These are phyloP conservation scores for Podocnemis expansa DNA, from an alignment of 2,113 vertebrate species.

Conservation along the genomic window DNA sequence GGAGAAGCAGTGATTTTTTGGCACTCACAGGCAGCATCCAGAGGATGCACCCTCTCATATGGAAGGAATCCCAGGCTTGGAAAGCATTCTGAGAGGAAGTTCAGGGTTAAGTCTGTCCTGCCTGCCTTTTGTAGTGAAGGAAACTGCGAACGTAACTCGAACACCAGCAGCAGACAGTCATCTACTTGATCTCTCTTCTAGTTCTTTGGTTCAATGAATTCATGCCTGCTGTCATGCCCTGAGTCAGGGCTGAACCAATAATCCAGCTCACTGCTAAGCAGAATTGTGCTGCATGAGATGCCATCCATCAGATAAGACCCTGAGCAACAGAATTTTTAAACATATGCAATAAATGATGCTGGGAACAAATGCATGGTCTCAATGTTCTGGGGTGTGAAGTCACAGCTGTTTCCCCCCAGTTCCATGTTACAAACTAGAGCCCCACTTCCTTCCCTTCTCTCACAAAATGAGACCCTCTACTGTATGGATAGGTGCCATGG, in stretches of 20 bases:
- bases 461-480: not conserved
- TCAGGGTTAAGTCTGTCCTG: not conserved
- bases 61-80: not conserved
- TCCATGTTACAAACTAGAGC: constrained; percentile 1
- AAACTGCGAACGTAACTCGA: not conserved
- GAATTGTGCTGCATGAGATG: not conserved
- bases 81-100: not conserved
- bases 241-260: not conserved
- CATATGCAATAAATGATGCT: not conserved
- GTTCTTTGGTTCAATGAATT: not conserved
- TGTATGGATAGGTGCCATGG: not conserved
- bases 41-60: not conserved
- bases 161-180: rapidly evolving
- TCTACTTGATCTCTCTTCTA: not conserved
- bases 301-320: no score
- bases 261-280: not conserved
- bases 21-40: not conserved
- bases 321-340: not conserved
- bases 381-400: not conserved
- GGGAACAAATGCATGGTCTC: not conserved
- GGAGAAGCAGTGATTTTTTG: not conserved
- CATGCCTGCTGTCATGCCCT: not conserved
- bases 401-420: not conserved
- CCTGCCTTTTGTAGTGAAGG: rapidly evolving
- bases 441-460: not conserved